phyloP scores from a whole-genome alignment of 2,888 invertebrate genomes.

The Maniola hyperantus region DNA sequence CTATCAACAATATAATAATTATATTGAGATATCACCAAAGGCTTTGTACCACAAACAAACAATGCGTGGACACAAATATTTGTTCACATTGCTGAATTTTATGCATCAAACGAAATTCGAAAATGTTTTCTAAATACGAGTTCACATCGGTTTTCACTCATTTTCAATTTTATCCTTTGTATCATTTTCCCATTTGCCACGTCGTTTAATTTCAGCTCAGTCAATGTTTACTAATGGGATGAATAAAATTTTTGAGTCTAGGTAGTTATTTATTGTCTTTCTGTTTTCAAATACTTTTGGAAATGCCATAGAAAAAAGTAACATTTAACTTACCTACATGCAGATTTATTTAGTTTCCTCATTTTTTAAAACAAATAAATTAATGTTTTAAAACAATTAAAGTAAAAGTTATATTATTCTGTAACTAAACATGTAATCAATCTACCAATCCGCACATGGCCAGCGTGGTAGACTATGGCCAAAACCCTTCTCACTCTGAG shows the following conservation, averaged over 20 bases:
- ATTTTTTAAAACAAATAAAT: too few species aligned
- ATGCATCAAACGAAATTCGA: slow-evolving; percentile 3
- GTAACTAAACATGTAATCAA: too few species aligned
- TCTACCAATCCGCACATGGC: too few species aligned
- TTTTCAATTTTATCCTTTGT: not conserved
- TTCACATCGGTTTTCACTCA: not conserved
- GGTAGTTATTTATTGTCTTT: too few species aligned
- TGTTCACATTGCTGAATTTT: not conserved
- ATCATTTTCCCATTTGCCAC: not conserved
- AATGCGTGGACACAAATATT: not conserved
- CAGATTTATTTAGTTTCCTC: too few species aligned
- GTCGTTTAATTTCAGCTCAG: not conserved
- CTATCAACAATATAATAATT: too few species aligned
- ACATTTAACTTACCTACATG: too few species aligned
- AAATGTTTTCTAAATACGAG: not conserved
- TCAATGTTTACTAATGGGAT: not conserved
- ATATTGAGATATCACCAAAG: not conserved
- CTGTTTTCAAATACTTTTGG: not conserved
- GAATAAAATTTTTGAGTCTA: too few species aligned
- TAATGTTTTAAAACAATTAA: too few species aligned
- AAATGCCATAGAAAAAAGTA: not conserved
- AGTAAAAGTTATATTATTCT: too few species aligned
- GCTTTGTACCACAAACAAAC: not conserved
- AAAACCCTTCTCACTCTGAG: too few species aligned
- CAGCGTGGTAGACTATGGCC: too few species aligned